These are phyloP conservation scores for Azemiops feae DNA, from an alignment of 2,113 vertebrate genomes.

Conservation along the genomic window DNA sequence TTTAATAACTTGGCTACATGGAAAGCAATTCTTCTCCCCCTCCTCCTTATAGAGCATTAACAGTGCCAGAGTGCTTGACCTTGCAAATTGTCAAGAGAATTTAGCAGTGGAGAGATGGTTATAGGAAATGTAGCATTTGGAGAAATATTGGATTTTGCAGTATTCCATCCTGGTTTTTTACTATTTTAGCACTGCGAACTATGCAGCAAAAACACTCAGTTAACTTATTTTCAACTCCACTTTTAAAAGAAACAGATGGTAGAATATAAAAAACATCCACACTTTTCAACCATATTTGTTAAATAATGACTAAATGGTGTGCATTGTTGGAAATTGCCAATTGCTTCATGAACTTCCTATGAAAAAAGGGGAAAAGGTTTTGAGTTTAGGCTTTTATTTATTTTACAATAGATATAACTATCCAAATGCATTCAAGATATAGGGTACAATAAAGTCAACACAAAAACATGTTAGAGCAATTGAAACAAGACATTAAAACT, in stretches of 20 bases:
- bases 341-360: not conserved
- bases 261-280: not conserved
- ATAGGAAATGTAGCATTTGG: not conserved
- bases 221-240: constrained; percentile 10
- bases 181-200: not conserved
- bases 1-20: constrained; percentile 46
- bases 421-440: not conserved
- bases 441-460: not conserved
- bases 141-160: not conserved
- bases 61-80: not conserved
- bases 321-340: not conserved
- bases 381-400: not conserved
- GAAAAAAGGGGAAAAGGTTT: not conserved
- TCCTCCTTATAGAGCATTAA: constrained; percentile 13
- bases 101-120: not conserved
- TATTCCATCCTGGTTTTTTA: not conserved
- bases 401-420: not conserved
- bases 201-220: not conserved
- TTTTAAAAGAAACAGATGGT: not conserved
- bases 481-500: not conserved
- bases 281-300: not conserved
- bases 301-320: not conserved
- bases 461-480: not conserved
- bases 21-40: constrained; percentile 34
- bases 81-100: constrained; percentile 20